Evolutionary conservation across 2,113 vertebrate species (phyloP), one percentile per base, ranked within the genome.

Genomic region (Ondatra zibethicus): DNA sequence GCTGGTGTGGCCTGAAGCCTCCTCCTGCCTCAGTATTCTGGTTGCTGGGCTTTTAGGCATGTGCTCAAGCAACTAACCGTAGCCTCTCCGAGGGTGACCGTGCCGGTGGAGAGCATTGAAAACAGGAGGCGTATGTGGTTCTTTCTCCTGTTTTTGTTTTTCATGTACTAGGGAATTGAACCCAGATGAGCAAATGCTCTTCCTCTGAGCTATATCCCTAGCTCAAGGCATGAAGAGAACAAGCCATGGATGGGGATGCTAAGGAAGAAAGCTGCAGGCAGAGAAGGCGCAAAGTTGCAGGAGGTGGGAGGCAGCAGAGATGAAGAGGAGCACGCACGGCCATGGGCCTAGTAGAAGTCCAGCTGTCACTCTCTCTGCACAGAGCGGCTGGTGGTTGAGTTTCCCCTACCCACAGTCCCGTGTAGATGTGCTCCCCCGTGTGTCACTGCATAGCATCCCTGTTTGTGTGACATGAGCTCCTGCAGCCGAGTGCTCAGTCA

Each of bases 171-270:
- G 23, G 50, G 87, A 42, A 58, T 58, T 75, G 87, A 75, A 75
- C 36, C 50, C 70, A 72, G 47, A 4, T 55, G 25, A 27, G 70
- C 68, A 42, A 21, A 11, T n/a, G 52, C 14, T 75, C 27, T 89
- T 75, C 70, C 23, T n/a, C 23, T 21, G 6, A 84, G 58, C n/a
- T 45, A 0, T 45, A 19, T 10, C 12, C 16, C 0, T 13, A 88
- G 7, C 36, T n/a, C 86, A 21, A 68, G 47, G 12, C 50, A 29
- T 5, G 68, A 31, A 19, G 36, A 52, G 55, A 75, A 27, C 61
- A 58, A 50, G 39, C 77, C 75, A 7, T 0, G 5, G 9, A 4
- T 23, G 8, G 33, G 66, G 1, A 10, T 29, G 29, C 45, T 10
- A 6, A 58, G 75, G 72, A 76, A 27, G 27, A 52, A 80, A 39